These are phyloP conservation scores for Ellobius talpinus DNA, from an alignment of 2,113 vertebrate genomes.

Conservation along the genomic window DNA sequence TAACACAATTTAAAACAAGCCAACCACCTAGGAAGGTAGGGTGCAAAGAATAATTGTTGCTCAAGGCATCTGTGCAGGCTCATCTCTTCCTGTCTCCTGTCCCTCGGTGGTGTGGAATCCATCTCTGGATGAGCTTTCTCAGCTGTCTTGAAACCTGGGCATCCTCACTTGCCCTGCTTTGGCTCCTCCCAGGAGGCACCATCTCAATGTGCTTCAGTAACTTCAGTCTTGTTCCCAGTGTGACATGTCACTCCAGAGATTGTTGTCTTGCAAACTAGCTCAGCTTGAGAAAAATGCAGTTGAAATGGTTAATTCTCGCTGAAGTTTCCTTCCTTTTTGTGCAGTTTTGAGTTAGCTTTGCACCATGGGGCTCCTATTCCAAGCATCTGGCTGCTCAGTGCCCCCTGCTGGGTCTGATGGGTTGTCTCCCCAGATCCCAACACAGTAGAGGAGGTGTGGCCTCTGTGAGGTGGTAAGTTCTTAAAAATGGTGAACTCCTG, in stretches of 20 bases:
- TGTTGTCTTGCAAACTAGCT: neutral
- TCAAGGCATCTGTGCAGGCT: neutral
- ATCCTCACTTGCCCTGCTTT: neutral
- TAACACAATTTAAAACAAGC: slow-evolving; percentile 49
- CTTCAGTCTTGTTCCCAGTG: neutral
- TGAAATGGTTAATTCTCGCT: slow-evolving; percentile 13
- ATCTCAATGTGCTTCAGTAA: neutral
- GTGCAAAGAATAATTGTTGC: slow-evolving; percentile 14
- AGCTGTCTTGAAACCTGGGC: neutral
- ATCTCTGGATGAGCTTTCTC: slow-evolving; percentile 21
- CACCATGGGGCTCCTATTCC: neutral
- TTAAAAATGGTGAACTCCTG: neutral
- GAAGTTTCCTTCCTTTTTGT: neutral
- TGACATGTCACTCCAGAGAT: neutral
- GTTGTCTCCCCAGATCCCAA: neutral
- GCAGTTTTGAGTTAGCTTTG: slow-evolving; percentile 20
- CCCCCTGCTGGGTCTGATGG: neutral
- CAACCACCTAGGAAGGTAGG: slow-evolving; percentile 49
- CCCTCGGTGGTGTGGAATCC: slow-evolving; percentile 38
- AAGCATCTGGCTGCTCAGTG: neutral
- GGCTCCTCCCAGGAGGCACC: neutral
- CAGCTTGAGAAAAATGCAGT: neutral
- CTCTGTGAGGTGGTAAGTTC: neutral
- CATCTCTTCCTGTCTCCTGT: slow-evolving; percentile 32
- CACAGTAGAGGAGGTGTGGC: neutral